A percentile compares a stretch with the other conserved stretches of the same genome.
phyloP scores from a whole-genome alignment of 2,113 vertebrate species.

The Austrofundulus limnaeus region DNA sequence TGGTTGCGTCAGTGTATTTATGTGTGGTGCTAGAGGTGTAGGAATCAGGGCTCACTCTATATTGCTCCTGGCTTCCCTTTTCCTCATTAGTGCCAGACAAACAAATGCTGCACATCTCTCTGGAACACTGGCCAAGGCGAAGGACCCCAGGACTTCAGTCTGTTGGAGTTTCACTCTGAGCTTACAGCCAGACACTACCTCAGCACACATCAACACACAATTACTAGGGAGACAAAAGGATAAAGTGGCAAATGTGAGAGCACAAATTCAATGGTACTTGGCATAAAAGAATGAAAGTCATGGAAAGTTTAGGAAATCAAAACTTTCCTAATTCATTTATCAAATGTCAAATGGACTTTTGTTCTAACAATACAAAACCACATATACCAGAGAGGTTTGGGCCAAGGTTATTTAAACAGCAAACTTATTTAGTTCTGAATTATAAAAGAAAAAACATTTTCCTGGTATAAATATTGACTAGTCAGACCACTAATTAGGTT shows the following conservation, averaged over 20 bases:
- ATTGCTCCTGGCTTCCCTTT: constrained; percentile 26
- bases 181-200: constrained; percentile 19
- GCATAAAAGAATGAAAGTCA: not conserved
- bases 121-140: constrained; percentile 12
- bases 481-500: too few relatives aligned
- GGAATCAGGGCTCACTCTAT: constrained; percentile 33
- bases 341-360: not conserved
- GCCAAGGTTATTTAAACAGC: not conserved
- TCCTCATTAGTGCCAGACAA: constrained; percentile 58
- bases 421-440: not conserved
- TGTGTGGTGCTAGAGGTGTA: constrained; percentile 2
- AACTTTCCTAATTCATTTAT: not conserved
- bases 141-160: constrained; percentile 31
- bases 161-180: constrained; percentile 18
- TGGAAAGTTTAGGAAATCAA: not conserved
- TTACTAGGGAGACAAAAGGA: not conserved
- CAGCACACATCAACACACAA: not conserved
- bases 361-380: not conserved
- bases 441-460: too few relatives aligned
- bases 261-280: not conserved
- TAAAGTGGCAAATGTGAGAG: constrained; percentile 2
- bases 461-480: too few relatives aligned
- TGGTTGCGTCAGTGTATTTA: constrained; percentile 1
- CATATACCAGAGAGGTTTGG: not conserved
- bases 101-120: constrained; percentile 27